Evolutionary conservation across 1,140 invertebrate genomes (phyloP).

Genomic region (Lepidostoma basale): DNA sequence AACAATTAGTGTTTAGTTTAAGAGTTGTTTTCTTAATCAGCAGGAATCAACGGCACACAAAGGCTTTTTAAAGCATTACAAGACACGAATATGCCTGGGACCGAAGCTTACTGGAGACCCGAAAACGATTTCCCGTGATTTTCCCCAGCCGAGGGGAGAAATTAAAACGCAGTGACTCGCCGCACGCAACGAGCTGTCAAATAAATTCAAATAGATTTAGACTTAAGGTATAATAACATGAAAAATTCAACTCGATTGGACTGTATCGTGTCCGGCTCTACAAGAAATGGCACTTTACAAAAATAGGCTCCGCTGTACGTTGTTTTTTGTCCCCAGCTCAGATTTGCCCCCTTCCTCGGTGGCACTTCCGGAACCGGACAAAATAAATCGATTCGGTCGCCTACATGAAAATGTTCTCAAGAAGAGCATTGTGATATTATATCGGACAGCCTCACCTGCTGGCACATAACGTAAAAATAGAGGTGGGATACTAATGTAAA

Average conservation of each 20-base stretch:
- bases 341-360: neutral
- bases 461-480: too few relatives aligned
- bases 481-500: too few relatives aligned
- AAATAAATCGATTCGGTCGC: neutral
- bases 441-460: neutral
- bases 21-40: too few relatives aligned
- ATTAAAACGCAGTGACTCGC: neutral
- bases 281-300: slow-evolving; percentile 31
- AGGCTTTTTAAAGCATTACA: too few relatives aligned
- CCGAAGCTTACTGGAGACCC: neutral
- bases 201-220: slow-evolving; percentile 31
- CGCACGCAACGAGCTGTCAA: slow-evolving; percentile 21
- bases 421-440: slow-evolving; percentile 6
- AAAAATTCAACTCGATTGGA: slow-evolving; percentile 31
- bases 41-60: too few relatives aligned
- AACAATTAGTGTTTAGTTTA: too few relatives aligned
- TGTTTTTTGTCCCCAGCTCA: neutral
- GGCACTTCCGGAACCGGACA: neutral
- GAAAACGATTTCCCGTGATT: neutral
- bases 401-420: slow-evolving; percentile 20
- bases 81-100: too few relatives aligned
- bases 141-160: neutral
- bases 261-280: slow-evolving; percentile 28
- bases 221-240: slow-evolving; percentile 31
- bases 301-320: neutral